Evolutionary conservation across 1,140 invertebrate genomes (phyloP).

Genomic region (Thereuonema tuberculata): DNA sequence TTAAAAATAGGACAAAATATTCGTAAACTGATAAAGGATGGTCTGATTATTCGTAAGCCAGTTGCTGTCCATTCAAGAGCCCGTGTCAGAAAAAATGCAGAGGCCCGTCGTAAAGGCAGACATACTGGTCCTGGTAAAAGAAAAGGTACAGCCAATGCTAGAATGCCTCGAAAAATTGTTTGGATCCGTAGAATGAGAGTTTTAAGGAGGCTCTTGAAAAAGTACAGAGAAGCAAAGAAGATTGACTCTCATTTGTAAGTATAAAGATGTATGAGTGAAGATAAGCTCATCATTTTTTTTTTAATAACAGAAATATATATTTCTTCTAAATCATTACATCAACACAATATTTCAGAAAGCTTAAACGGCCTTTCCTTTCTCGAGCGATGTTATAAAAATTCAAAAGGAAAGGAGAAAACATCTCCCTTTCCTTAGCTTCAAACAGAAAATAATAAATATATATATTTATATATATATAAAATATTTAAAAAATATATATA

Average conservation of each 20-base stretch:
- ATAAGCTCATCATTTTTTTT: too few relatives aligned
- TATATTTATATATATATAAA: too few relatives aligned
- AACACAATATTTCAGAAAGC: too few relatives aligned
- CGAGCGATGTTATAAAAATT: too few relatives aligned
- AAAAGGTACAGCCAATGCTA: slow-evolving; percentile 95
- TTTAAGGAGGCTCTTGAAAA: slow-evolving; percentile 82
- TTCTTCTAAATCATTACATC: too few relatives aligned
- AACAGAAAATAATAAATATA: too few relatives aligned
- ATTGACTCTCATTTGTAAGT: slow-evolving; percentile 85
- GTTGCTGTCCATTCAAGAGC: slow-evolving; percentile 96
- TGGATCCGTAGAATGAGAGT: slow-evolving; percentile 98
- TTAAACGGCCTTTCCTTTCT: too few relatives aligned
- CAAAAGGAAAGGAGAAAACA: too few relatives aligned
- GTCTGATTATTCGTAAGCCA: slow-evolving; percentile 98
- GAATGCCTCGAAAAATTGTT: slow-evolving; percentile 95
- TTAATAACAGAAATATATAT: too few relatives aligned
- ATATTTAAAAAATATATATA: too few relatives aligned
- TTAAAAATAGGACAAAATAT: slow-evolving; percentile 83
- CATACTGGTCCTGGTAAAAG: slow-evolving; percentile 98
- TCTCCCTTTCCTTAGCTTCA: too few relatives aligned
- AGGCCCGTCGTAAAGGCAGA: slow-evolving; percentile 90
- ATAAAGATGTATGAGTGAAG: too few relatives aligned
- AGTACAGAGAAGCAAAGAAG: slow-evolving; percentile 96
- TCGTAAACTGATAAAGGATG: slow-evolving; percentile 97
- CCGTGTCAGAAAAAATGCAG: slow-evolving; percentile 89